These are phyloP conservation scores for Graptemys geographica DNA, from an alignment of 2,797 vertebrate genomes.

Conservation along the genomic window DNA sequence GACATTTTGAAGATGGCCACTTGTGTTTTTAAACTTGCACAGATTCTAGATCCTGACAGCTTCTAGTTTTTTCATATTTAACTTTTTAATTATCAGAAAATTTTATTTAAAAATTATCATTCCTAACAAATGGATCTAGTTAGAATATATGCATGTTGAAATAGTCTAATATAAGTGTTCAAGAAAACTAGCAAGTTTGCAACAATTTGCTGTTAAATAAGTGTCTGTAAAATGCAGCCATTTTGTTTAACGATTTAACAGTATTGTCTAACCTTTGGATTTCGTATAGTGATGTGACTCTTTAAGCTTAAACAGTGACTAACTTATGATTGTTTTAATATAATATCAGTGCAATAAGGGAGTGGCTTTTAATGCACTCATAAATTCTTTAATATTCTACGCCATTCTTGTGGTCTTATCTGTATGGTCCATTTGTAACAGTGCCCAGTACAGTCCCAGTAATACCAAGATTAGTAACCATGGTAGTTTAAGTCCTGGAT, in stretches of 20 bases:
- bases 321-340: neutral
- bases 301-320: neutral
- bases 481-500: neutral
- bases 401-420: neutral
- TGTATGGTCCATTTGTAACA: neutral
- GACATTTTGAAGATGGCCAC: neutral
- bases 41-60: neutral
- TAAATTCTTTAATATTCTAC: neutral
- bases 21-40: neutral
- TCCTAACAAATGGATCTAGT: neutral
- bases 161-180: neutral
- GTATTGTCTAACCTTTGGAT: neutral
- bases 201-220: neutral
- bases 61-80: neutral
- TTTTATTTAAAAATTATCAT: neutral
- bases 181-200: neutral
- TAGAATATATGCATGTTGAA: no score
- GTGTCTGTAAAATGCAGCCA: slow-evolving; percentile 9
- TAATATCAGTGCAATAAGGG: neutral
- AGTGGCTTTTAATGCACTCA: neutral
- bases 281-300: neutral
- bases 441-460: neutral
- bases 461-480: neutral
- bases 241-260: slow-evolving; percentile 10
- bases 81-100: neutral